Evolutionary conservation across 1,140 invertebrate species (phyloP), one percentile per base, ranked within the genome.

Genomic region (Archegozetes longisetosus): DNA sequence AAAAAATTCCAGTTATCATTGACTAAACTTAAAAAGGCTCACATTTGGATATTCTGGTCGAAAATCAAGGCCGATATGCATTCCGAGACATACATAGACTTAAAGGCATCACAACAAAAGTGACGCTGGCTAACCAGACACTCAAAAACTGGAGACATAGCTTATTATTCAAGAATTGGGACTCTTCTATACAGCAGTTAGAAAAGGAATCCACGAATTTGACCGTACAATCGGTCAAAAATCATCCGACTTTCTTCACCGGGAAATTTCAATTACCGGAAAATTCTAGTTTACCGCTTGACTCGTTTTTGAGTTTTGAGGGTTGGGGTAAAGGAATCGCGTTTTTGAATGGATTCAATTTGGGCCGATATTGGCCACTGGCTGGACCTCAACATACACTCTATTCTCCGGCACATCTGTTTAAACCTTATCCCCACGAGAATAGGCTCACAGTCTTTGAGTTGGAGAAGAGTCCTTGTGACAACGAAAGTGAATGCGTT

Each of bases 321-420:
- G 78, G 78, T 40, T 85, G 82, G 82, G 76, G 74, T 57, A 85
- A 85, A 77, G 85, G 84, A 20, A 73, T 82, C 22, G 78, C 80
- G 23, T 85, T 80, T 71, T 69, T 88, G 1, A 88, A 88, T 68
- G 79, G 77, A 1, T 72, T 79, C 64, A 84, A 85, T 69, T 70
- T 88, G 46, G 85, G 85, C 1, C 74, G 84, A 40, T 88, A 86
- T 70, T 88, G 85, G 85, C 82, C 84, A 0, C n/a, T n/a, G n/a
- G 76, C 76, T 12, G 84, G 85, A 9, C 84, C 85, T 2, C 85
- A 88, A 71, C 70, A 82, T 1, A 87, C 84, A 0, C 67, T 88
- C 1, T 88, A 85, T 65, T 74, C 85, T 9, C 85, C 85, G 9
- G 74, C 73, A 9, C 64, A 72, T 6, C 72, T 75, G 4, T 70